phyloP scores from a whole-genome alignment of 2,888 invertebrate genomes.

The Cheilosia grossa region DNA sequence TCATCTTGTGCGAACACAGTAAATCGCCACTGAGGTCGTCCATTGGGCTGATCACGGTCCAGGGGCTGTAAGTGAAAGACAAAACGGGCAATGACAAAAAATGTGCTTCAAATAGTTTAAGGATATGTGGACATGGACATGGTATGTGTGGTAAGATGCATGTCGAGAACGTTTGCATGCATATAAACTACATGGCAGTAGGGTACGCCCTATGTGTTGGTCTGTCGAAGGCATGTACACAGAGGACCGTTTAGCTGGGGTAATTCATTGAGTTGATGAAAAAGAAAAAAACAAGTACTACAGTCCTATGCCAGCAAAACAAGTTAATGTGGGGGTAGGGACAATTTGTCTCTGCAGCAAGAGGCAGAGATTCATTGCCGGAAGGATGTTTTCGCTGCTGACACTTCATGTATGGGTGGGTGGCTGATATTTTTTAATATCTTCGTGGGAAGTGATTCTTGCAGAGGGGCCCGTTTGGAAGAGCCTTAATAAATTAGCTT shows the following conservation, averaged over 20 bases:
- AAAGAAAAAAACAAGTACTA: conserved; percentile 23
- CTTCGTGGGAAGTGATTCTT: background rate
- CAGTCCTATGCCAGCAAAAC: conserved; percentile 14
- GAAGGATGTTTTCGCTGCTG: conserved; percentile 36
- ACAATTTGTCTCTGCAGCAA: conserved; percentile 21
- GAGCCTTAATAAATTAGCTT: conserved; percentile 27
- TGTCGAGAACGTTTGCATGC: conserved; percentile 38
- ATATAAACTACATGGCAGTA: conserved; percentile 61
- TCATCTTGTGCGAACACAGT: conserved; percentile 98
- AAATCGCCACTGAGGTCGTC: conserved; percentile 97
- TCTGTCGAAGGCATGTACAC: conserved; percentile 53
- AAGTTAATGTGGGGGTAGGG: conserved; percentile 10
- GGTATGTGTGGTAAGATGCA: conserved; percentile 25
- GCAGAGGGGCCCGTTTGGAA: background rate
- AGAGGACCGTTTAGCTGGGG: conserved; percentile 31
- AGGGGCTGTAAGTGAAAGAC: conserved; percentile 88
- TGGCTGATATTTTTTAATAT: background rate
- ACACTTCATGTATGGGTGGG: conserved; percentile 15
- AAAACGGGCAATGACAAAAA: conserved; percentile 52
- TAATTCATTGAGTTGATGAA: conserved; percentile 55
- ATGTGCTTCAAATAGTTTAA: conserved; percentile 36
- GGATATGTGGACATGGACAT: background rate
- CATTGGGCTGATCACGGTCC: conserved; percentile 98
- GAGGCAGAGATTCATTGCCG: conserved; percentile 44
- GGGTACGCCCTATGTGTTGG: conserved; percentile 51